Conservation (phyloP, 2,888 invertebrate genomes). For the Tachina lurida region DNA sequence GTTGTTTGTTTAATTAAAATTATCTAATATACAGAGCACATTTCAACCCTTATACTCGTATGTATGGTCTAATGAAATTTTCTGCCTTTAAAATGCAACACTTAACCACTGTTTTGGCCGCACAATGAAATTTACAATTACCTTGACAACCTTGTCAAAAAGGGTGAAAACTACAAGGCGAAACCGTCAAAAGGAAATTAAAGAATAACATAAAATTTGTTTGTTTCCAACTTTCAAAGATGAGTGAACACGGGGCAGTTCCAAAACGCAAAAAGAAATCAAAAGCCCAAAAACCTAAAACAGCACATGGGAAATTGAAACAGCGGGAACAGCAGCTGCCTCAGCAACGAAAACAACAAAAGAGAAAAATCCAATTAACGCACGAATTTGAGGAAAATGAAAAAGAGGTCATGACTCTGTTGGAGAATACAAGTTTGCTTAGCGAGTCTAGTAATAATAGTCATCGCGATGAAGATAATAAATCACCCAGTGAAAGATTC, state of each 20-base stretch:
- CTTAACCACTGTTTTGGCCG: constrained; percentile 19
- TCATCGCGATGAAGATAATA: constrained; percentile 59
- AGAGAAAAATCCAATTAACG: constrained; percentile 77
- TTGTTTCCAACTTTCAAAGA: constrained; percentile 35
- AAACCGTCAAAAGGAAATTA: constrained; percentile 37
- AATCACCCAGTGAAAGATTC: constrained; percentile 74
- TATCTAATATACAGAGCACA: too few relatives aligned
- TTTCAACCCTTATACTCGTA: constrained; percentile 24
- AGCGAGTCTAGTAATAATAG: constrained; percentile 64
- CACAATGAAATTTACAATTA: constrained; percentile 12
- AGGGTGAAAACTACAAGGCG: constrained; percentile 15
- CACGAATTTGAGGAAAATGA: constrained; percentile 77
- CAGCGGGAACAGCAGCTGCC: constrained; percentile 9
- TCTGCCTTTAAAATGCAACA: constrained; percentile 17
- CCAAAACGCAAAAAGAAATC: constrained; percentile 60
- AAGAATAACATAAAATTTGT: constrained; percentile 32
- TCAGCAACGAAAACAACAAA: constrained; percentile 53
- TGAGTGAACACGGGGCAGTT: constrained; percentile 50
- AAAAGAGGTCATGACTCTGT: constrained; percentile 76
- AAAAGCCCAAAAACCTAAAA: constrained; percentile 56
- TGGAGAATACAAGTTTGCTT: constrained; percentile 72
- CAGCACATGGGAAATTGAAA: constrained; percentile 44
- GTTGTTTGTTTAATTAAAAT: too few relatives aligned
- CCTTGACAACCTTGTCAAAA: constrained; percentile 56
- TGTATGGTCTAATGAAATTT: neutral